Evolutionary conservation across 2,888 invertebrate genomes (phyloP).

Genomic region (Tetanocera ferruginea): DNA sequence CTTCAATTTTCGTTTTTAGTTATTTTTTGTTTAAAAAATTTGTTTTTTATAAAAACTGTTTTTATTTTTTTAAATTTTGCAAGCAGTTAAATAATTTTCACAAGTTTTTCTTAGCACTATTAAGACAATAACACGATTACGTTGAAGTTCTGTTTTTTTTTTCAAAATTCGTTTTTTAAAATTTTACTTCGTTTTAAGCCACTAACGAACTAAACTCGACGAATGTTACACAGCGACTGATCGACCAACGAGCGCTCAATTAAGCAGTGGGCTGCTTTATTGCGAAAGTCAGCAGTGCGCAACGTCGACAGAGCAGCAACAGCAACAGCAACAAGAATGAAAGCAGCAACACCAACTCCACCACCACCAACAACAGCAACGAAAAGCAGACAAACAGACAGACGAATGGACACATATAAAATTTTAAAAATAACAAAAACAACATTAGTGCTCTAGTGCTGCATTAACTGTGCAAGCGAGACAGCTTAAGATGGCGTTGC

Average conservation of each 20-base stretch:
- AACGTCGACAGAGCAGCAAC: background rate
- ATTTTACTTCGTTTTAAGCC: background rate
- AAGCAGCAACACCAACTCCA: constrained; percentile 18
- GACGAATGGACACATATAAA: background rate
- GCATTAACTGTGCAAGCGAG: background rate
- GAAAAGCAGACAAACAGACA: background rate
- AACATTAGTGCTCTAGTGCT: background rate
- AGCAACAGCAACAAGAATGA: background rate
- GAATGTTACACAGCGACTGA: constrained; percentile 36
- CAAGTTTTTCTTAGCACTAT: background rate
- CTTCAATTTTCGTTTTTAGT: background rate
- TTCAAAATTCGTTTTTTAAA: background rate
- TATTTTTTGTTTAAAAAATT: constrained; percentile 33
- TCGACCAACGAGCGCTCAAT: background rate
- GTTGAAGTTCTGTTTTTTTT: background rate
- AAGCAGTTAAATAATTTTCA: background rate
- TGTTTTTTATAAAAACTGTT: constrained; percentile 28
- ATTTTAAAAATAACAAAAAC: background rate
- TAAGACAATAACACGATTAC: background rate
- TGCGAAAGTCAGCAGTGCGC: constrained; percentile 11
- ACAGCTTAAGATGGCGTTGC: no score
- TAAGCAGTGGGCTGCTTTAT: constrained; percentile 7
- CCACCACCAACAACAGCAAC: background rate
- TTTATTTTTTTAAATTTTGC: background rate
- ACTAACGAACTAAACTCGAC: constrained; percentile 12